Base-by-base conservation (phyloP, 2,113 vertebrate genomes). In the Castor canadensis region DNA sequence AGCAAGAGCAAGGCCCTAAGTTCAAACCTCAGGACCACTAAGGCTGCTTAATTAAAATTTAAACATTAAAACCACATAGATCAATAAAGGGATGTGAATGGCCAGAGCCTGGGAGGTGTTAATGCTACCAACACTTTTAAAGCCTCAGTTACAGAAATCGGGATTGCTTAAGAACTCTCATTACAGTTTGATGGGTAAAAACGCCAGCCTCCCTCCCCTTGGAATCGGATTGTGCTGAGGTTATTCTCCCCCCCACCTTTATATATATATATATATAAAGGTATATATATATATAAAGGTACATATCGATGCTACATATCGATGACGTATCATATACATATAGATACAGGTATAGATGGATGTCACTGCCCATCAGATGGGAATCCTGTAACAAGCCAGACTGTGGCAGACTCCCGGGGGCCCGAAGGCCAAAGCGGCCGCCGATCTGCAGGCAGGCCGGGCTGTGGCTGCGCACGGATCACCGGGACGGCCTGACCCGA, bases 21-120 rank as follows among this genome's bases (percentile, higher is more conserved):
- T n/a, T n/a, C n/a, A n/a, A n/a, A n/a, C n/a, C n/a, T 56, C 38
- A 35, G 20, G 43, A 45, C 75, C 58, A 11, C 77, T 26, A 54
- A 40, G 9, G 43, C 73, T 85, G 79, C 83, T 94, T 82, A 76
- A 93, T 92, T 89, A 90, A 96, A 94, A 87, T 94, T 84, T 90
- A 94, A 97, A 94, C 54, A 89, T 54, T 87, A 77, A 91, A 94
- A 81, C 93, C 93, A 82, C 91, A 93, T 0, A 30, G 82, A 93
- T 93, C 77, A 5, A 81, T 90, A 88, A 9, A 9, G 38, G 71
- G 38, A 89, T 58, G 35, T 58, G 89, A 95, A 95, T 76, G 87
- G 75, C 84, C 60, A 86, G 49, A 91, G 30, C 79, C 67, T 87
- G 12, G 54, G 28, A 93, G 64, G 43, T 19, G 43, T 40, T 60